phyloP scores from a whole-genome alignment of 1,140 invertebrate species.

The Lordiphosa mommai region DNA sequence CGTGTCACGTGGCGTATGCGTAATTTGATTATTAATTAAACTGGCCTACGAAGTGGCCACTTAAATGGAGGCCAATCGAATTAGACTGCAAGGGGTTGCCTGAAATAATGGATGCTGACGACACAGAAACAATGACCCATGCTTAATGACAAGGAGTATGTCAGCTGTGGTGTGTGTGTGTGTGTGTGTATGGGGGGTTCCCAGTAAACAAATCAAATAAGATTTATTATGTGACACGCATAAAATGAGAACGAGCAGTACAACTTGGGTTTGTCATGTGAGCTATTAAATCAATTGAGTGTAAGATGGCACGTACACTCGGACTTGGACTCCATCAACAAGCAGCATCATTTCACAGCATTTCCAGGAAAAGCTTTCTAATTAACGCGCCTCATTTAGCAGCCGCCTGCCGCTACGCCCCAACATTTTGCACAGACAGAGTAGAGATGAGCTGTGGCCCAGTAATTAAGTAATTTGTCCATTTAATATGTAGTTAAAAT shows the following conservation, averaged over 20 bases:
- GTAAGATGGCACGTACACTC: slow-evolving; percentile 65
- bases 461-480: too few relatives aligned
- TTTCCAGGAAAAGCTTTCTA: slow-evolving; percentile 56
- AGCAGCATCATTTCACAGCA: slow-evolving; percentile 16
- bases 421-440: too few relatives aligned
- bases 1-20: slow-evolving; percentile 63
- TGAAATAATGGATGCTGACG: slow-evolving; percentile 15
- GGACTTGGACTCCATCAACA: slow-evolving; percentile 11
- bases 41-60: slow-evolving; percentile 33
- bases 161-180: too few relatives aligned
- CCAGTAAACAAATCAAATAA: slow-evolving; percentile 73
- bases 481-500: too few relatives aligned
- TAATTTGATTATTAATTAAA: slow-evolving; percentile 77
- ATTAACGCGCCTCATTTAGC: slow-evolving; percentile 67
- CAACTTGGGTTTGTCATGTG: slow-evolving; percentile 29
- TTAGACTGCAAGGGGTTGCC: slow-evolving; percentile 26
- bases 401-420: too few relatives aligned
- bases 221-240: slow-evolving; percentile 78
- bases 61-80: slow-evolving; percentile 66
- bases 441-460: too few relatives aligned
- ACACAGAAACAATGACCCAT: slow-evolving; percentile 50
- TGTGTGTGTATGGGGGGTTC: slow-evolving; percentile 25
- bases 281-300: slow-evolving; percentile 75
- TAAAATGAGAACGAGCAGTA: slow-evolving; percentile 56
- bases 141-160: slow-evolving; percentile 54